Conservation (phyloP, 1,140 invertebrate genomes). For the Trialeurodes vaporariorum region DNA sequence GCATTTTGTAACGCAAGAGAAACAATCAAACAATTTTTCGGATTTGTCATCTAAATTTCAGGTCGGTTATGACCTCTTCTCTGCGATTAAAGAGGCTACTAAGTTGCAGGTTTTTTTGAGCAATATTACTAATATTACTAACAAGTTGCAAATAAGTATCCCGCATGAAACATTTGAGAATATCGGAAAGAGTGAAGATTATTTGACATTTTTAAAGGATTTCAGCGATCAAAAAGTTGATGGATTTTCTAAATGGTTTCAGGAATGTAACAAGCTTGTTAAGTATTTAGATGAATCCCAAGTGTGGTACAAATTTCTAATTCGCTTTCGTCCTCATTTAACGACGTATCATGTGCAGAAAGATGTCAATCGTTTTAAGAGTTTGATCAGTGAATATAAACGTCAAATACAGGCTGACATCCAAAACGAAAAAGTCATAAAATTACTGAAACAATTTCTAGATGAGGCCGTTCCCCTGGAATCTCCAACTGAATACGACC, state of each 20-base stretch:
- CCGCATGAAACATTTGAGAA: no score
- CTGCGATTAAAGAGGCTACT: not conserved
- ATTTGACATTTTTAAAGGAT: not conserved
- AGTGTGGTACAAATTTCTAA: conserved; percentile 8
- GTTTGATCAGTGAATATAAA: not conserved
- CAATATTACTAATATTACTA: no score
- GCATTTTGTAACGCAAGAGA: not conserved
- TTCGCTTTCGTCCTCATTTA: not conserved
- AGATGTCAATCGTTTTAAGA: not conserved
- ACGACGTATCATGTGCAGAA: conserved; percentile 8
- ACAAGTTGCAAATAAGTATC: no score
- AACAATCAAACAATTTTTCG: not conserved
- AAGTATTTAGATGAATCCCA: not conserved
- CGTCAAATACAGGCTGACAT: not conserved
- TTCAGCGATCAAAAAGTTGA: not conserved
- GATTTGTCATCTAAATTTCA: not conserved
- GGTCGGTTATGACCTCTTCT: not conserved
- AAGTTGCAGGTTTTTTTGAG: not conserved
- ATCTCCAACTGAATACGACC: not conserved
- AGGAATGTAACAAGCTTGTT: not conserved
- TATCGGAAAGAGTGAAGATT: not conserved
- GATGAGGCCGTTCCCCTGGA: not conserved
- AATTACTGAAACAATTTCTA: conserved; percentile 5
- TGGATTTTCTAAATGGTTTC: not conserved
- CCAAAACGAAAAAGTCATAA: not conserved